Base-by-base conservation (phyloP, 30 jellyfish, hydroid and myxozoan genomes). In the Cassiopea xamachana region DNA sequence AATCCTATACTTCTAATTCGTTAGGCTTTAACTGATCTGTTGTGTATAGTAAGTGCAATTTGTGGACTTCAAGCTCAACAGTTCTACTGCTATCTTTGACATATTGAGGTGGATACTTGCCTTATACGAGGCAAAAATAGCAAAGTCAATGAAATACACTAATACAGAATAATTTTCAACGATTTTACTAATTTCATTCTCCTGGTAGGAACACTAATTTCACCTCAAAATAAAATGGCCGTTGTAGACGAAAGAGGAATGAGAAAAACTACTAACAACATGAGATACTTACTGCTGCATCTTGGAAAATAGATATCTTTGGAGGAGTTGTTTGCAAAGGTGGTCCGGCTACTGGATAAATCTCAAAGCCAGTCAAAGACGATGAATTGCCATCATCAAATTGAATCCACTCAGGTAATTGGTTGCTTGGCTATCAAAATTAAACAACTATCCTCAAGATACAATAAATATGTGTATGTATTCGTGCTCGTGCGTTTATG, bases 281-380 rank as follows among this genome's bases (percentile, higher is more conserved):
- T 51, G 15, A 16, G 16, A 71, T 71, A 43, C 80, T 46, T 69
- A 87, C 93, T 17, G 71, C 68, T 48, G 70, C 84, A 9, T 80
- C 98, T 44, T 48, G 90, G 82, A 95, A 95, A 5, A 88, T 73
- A 48, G 97, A 46, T 1, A 86, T 71, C 46, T 79, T 16, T 27
- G 99, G 93, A 17, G 15, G 46, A n/a, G 60, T 44, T 46, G 7
- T 58, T 71, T 61, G 48, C 39, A 95, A 80, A 0, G 92, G 70
- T 13, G 98, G 99, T 18, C 99, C 99, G 18, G 92, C 82, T 13
- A 89, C 64, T 1, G 95, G 84, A 77, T 74, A 91, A 1, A 91
- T 44, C 77, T 95, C 99, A 77, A 85, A 95, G 48, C 99, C 99
- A 39, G 97, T 79, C 59, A 44, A 74, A 2, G 89, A 60, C 1